phyloP scores from a whole-genome alignment of 2,113 vertebrate genomes.

The Ciconia stormi region DNA sequence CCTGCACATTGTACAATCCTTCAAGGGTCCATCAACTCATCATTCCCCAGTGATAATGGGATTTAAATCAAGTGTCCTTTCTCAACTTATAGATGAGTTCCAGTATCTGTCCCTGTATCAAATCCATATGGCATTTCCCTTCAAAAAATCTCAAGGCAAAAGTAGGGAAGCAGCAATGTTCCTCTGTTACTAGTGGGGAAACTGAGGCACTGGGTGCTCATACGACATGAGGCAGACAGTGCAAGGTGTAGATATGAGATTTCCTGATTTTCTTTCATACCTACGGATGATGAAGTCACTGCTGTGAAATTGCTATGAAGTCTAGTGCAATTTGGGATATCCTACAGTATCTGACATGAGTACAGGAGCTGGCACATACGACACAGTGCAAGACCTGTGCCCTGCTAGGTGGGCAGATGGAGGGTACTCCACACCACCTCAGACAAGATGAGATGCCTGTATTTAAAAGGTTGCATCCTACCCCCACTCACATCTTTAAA shows the following conservation, averaged over 20 bases:
- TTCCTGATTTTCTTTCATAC: neutral
- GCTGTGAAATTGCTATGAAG: neutral
- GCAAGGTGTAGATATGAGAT: neutral
- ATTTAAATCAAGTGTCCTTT: neutral
- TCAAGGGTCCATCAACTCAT: neutral
- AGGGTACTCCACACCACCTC: neutral
- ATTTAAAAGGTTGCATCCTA: neutral
- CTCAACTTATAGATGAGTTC: neutral
- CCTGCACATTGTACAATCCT: neutral
- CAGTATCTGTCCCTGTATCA: neutral
- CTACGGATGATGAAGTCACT: neutral
- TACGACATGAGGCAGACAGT: no score
- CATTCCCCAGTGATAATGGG: neutral
- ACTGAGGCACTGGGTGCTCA: neutral
- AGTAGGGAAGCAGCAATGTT: neutral
- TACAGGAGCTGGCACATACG: neutral
- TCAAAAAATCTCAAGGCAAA: neutral
- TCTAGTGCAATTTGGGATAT: neutral
- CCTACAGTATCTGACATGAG: neutral
- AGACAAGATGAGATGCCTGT: no score
- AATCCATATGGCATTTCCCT: neutral
- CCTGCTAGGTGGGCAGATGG: neutral
- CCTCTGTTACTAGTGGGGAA: neutral
- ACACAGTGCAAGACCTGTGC: neutral
- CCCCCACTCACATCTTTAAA: neutral